A percentile compares a stretch with the other conserved stretches of the same genome.
Conservation (phyloP, 2,113 vertebrate species). For the Laticauda laticaudata region DNA sequence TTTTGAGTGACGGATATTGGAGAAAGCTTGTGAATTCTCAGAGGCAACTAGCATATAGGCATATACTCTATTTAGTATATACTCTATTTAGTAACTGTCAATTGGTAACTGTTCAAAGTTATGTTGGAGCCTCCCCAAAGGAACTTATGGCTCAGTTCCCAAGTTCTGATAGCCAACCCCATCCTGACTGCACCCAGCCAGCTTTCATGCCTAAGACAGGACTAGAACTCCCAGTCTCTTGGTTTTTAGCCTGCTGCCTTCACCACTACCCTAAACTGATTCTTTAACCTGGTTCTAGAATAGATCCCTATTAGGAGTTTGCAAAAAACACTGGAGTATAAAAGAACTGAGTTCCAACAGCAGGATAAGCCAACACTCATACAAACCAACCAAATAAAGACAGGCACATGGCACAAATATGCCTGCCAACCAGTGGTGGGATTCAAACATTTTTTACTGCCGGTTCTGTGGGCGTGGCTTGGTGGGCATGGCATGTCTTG, state of each 20-base stretch:
- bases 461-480: too few species aligned
- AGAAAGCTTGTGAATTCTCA: neutral
- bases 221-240: neutral
- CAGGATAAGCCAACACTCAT: neutral
- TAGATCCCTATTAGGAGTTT: neutral
- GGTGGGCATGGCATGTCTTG: too few species aligned
- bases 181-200: too few species aligned
- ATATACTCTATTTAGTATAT: neutral
- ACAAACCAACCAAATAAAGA: neutral
- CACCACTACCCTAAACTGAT: neutral
- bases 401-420: neutral
- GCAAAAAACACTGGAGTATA: neutral
- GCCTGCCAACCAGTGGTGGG: too few species aligned
- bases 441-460: too few species aligned
- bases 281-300: neutral
- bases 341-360: neutral
- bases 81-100: neutral
- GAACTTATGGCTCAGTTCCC: neutral
- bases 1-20: neutral
- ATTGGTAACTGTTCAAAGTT: neutral
- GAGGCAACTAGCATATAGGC: neutral
- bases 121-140: neutral
- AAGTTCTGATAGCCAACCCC: neutral
- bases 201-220: neutral
- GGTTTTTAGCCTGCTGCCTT: neutral